Percentiles rank a stretch among this genome's conserved stretches.
phyloP scores from a whole-genome alignment of 2,888 invertebrate species.

The Andricus curvator region DNA sequence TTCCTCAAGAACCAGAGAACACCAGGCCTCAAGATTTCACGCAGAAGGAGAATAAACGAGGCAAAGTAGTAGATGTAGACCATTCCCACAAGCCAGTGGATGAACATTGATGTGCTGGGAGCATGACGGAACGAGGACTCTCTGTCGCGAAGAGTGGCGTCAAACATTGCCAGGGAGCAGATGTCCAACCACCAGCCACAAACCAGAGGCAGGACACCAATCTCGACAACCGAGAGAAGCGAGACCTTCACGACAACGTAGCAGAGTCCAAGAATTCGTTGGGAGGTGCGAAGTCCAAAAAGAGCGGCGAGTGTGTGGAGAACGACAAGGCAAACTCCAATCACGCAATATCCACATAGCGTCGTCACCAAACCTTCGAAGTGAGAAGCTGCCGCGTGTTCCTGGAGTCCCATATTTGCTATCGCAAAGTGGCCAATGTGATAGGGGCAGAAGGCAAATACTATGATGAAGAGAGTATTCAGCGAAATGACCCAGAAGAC shows the following conservation, averaged over 20 bases:
- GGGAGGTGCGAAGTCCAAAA: constrained; percentile 88
- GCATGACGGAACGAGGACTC: constrained; percentile 93
- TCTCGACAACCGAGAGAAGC: constrained; percentile 96
- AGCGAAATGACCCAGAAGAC: constrained; percentile 99
- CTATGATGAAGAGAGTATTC: constrained; percentile 97
- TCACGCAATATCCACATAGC: constrained; percentile 94
- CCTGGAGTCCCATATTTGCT: constrained; percentile 84
- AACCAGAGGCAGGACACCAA: constrained; percentile 96
- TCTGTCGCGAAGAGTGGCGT: constrained; percentile 92
- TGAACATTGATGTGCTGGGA: constrained; percentile 97
- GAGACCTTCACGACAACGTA: constrained; percentile 96
- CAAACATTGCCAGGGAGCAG: constrained; percentile 95
- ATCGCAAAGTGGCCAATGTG: constrained; percentile 95
- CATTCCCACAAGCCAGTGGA: constrained; percentile 99
- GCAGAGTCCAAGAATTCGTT: constrained; percentile 93
- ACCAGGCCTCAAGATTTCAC: constrained; percentile 97
- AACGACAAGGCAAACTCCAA: constrained; percentile 89
- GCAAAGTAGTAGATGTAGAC: constrained; percentile 99
- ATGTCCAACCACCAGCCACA: constrained; percentile 99
- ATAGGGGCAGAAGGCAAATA: constrained; percentile 98
- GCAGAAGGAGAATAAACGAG: constrained; percentile 93
- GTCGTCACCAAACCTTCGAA: constrained; percentile 97
- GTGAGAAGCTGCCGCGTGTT: constrained; percentile 86
- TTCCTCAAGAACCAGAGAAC: constrained; percentile 99
- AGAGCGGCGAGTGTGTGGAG: constrained; percentile 91